Conservation (phyloP, 2,113 vertebrate genomes). For the Sciurus niger region DNA sequence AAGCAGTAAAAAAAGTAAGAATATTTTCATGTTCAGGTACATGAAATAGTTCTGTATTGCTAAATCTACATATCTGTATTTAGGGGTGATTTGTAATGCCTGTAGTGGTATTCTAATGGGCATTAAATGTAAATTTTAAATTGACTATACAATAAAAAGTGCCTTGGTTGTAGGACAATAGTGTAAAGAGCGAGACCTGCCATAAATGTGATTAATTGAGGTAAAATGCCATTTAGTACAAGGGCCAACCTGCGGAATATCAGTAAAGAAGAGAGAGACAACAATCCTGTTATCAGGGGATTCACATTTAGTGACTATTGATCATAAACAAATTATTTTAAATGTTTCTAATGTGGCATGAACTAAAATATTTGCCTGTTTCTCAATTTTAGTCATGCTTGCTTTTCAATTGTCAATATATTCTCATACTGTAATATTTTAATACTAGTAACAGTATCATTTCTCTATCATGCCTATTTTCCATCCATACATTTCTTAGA, state of each 20-base stretch:
- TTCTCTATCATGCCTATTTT: not conserved
- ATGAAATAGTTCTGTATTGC: not conserved
- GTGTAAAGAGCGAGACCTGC: not conserved
- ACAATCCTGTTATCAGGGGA: not conserved
- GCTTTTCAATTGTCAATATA: not conserved
- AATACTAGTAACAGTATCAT: not conserved
- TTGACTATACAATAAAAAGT: conserved; percentile 46
- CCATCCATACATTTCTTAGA: not conserved
- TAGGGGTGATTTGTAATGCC: not conserved
- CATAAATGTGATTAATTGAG: conserved; percentile 45
- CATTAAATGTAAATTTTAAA: conserved; percentile 20
- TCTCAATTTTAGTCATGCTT: not conserved
- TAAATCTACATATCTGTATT: not conserved
- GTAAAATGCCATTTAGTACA: conserved; percentile 6
- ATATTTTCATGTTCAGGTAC: not conserved
- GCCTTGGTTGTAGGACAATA: not conserved
- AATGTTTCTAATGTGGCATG: not conserved
- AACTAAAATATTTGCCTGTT: not conserved
- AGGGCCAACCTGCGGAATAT: not conserved
- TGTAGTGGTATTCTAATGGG: not conserved
- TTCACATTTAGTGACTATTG: not conserved
- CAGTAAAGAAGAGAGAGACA: not conserved
- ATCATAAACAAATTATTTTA: not conserved
- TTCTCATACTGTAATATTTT: not conserved
- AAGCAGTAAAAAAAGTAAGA: not conserved